Evolutionary conservation across 2,797 vertebrate genomes (phyloP).

Genomic region (Hoplostethus atlanticus): DNA sequence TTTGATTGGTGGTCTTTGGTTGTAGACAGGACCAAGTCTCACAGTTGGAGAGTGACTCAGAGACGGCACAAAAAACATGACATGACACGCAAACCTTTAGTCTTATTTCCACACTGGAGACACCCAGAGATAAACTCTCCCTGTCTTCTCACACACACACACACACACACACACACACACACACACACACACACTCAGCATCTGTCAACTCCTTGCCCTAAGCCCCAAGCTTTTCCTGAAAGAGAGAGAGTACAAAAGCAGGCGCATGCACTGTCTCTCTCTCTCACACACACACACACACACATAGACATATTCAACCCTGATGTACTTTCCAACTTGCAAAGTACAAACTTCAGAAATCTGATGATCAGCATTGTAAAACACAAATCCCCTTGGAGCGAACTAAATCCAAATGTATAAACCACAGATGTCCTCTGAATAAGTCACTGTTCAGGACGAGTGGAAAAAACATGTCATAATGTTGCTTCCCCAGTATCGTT

Average conservation of each 20-base stretch:
- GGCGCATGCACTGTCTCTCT: background rate
- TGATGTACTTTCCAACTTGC: constrained; percentile 19
- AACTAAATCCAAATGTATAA: constrained; percentile 9
- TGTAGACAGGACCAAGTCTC: constrained; percentile 31
- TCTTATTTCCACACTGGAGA: constrained; percentile 44
- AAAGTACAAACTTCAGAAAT: constrained; percentile 8
- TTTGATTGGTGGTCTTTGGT: background rate
- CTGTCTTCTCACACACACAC: constrained; percentile 14
- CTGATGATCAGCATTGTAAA: background rate
- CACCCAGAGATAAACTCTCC: constrained; percentile 19
- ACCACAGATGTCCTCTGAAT: background rate
- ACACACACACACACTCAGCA: constrained; percentile 36
- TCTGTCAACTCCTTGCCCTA: constrained; percentile 45
- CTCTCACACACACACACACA: constrained; percentile 10
- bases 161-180: constrained; percentile 19
- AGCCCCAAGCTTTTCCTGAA: constrained; percentile 16
- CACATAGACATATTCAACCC: constrained; percentile 11
- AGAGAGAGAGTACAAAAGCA: constrained; percentile 13
- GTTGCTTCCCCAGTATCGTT: background rate
- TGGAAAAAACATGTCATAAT: background rate
- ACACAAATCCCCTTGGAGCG: background rate
- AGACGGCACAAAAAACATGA: constrained; percentile 16
- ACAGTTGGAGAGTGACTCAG: constrained; percentile 33
- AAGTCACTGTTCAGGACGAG: background rate
- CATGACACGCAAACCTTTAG: constrained; percentile 21